phyloP scores from a whole-genome alignment of 2,113 vertebrate species.

The Copsychus sechellarum region DNA sequence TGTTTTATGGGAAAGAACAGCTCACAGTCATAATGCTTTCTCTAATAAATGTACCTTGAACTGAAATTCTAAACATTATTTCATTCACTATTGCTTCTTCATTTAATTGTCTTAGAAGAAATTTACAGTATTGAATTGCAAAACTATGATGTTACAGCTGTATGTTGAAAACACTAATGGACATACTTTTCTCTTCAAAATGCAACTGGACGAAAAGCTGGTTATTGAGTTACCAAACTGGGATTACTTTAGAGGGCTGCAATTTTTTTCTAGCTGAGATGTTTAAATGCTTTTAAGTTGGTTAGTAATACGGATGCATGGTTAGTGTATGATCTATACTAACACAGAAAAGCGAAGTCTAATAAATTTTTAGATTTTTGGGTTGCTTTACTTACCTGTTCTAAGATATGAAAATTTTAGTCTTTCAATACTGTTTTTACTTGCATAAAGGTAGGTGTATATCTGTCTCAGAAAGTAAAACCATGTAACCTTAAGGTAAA shows the following conservation, averaged over 20 bases:
- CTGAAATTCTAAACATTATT: conserved; percentile 27
- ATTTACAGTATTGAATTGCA: background rate
- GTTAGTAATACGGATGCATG: conserved; percentile 48
- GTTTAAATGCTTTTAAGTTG: conserved; percentile 32
- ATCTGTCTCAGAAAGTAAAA: conserved; percentile 11
- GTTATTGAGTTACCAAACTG: background rate
- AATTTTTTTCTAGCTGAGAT: background rate
- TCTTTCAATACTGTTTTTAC: conserved; percentile 24
- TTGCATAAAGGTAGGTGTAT: conserved; percentile 57
- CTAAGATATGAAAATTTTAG: conserved; percentile 9
- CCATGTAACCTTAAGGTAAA: background rate
- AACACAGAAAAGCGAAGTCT: conserved; percentile 26
- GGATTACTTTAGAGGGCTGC: background rate
- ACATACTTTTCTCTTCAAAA: background rate
- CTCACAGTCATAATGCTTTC: background rate
- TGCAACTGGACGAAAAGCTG: background rate
- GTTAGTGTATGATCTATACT: conserved; percentile 35
- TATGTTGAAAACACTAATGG: conserved; percentile 12
- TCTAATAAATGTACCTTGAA: conserved; percentile 51
- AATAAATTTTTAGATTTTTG: conserved; percentile 36
- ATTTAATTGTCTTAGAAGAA: conserved; percentile 8
- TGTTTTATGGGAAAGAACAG: background rate
- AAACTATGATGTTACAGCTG: conserved; percentile 7
- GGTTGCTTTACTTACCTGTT: conserved; percentile 11
- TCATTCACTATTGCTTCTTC: conserved; percentile 37